Base-by-base conservation (phyloP, 1,140 invertebrate genomes). In the Drosophila lacertosa region DNA sequence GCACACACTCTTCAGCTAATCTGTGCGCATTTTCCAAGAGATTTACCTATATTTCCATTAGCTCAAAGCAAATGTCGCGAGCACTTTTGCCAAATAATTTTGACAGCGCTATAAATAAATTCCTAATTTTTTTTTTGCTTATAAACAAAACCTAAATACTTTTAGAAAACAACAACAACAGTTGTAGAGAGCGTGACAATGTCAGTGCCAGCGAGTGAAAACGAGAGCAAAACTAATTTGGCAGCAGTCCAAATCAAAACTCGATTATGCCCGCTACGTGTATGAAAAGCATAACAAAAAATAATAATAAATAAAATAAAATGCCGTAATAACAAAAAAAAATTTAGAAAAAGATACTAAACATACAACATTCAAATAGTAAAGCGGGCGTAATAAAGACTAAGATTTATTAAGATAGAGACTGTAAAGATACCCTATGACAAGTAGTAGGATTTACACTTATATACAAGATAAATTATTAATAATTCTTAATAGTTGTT, bases 171-270 rank as follows among this genome's bases (percentile, higher is more conserved):
- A 63, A 64, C 22, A 64, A 39, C 16, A 65, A 51, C 22, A 59
- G 45, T 44, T 33, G n/a, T 20, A 13, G 15, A 54, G 53, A 44
- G 65, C 74, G 81, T 81, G 81, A 77, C 81, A 86, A 86, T 86
- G 81, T 86, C 81, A 86, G 65, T 81, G 81, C 81, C 81, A 74
- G 20, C 54, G 47, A 58, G 48, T 58, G 74, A 86, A 88, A 86
- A 75, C 73, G 82, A 82, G 82, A 86, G 82, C 82, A 74, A 72
- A 82, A 82, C 50, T 77, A 77, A 88, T 78, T 81, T 86, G 81
- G 81, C 69, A 37, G 0, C 15, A 5, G 33, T 69, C 81, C 81
- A 86, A 78, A 66, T 75, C 44, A 74, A 80, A 71, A 22, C 29
- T 53, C 74, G 82, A 88, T 88, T 82, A 88, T 68, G 58, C 50